phyloP scores from a whole-genome alignment of 2,888 invertebrate genomes.

The Thalpophila matura region DNA sequence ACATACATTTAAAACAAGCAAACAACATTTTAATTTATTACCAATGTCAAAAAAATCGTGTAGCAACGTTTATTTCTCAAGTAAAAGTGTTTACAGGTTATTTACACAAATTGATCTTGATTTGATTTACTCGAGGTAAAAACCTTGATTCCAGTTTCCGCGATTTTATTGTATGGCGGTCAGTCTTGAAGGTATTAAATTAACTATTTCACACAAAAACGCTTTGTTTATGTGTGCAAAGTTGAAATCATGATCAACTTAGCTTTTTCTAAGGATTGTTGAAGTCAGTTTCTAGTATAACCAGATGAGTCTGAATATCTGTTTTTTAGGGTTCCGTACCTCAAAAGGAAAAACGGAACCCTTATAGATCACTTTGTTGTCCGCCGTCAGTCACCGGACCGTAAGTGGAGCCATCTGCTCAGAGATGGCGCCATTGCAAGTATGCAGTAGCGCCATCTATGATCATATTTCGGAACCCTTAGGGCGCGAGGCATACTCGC shows the following conservation, averaged over 20 bases:
- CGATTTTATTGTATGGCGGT: slow-evolving; percentile 18
- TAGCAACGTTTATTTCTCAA: slow-evolving; percentile 19
- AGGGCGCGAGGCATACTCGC: too few relatives aligned
- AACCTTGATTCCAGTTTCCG: slow-evolving; percentile 49
- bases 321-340: too few relatives aligned
- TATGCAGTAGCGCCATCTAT: too few relatives aligned
- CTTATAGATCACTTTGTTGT: too few relatives aligned
- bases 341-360: too few relatives aligned
- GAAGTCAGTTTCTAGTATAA: not conserved
- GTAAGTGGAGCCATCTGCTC: too few relatives aligned
- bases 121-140: slow-evolving; percentile 39
- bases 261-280: not conserved
- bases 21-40: slow-evolving; percentile 4
- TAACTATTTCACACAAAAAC: not conserved
- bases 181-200: not conserved
- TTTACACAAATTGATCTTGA: slow-evolving; percentile 35
- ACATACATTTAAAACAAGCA: too few relatives aligned
- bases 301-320: not conserved
- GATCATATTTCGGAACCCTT: too few relatives aligned
- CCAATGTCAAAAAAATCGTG: slow-evolving; percentile 16
- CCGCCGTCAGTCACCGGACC: too few relatives aligned
- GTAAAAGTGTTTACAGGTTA: slow-evolving; percentile 38
- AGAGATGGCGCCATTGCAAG: too few relatives aligned
- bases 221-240: not conserved
- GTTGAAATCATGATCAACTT: not conserved